phyloP scores from a whole-genome alignment of 2,113 vertebrate species.

The Ophiodon elongatus region DNA sequence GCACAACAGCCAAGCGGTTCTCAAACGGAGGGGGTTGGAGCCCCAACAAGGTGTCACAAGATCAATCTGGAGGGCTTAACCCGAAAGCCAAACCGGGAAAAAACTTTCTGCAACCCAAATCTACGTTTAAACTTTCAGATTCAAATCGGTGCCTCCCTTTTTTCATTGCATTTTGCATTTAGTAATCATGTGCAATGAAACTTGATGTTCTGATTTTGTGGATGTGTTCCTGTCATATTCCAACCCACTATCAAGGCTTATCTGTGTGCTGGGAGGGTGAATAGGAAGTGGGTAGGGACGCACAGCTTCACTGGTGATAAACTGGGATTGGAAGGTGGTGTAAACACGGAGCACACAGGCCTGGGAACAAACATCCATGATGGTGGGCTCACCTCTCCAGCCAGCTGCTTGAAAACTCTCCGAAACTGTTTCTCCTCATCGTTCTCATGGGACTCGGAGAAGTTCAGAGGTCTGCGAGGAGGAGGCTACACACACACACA shows the following conservation, averaged over 20 bases:
- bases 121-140: too few species aligned
- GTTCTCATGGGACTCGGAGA: constrained; percentile 82
- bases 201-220: background rate
- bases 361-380: background rate
- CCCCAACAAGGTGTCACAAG: too few species aligned
- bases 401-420: constrained; percentile 89
- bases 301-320: background rate
- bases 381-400: constrained; percentile 87
- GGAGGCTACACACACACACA: constrained; percentile 75
- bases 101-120: too few species aligned
- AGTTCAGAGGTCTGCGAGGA: constrained; percentile 65
- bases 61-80: too few species aligned
- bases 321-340: background rate
- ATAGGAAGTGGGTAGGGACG: background rate
- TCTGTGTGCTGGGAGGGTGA: background rate
- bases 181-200: background rate
- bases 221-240: background rate
- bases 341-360: background rate
- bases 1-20: too few species aligned
- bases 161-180: background rate
- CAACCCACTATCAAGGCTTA: background rate
- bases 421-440: constrained; percentile 90
- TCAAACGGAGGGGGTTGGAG: too few species aligned
- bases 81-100: too few species aligned
- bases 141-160: too few species aligned